These are phyloP conservation scores for Antheraea mylitta DNA, from an alignment of 1,140 invertebrate species.

Conservation along the genomic window DNA sequence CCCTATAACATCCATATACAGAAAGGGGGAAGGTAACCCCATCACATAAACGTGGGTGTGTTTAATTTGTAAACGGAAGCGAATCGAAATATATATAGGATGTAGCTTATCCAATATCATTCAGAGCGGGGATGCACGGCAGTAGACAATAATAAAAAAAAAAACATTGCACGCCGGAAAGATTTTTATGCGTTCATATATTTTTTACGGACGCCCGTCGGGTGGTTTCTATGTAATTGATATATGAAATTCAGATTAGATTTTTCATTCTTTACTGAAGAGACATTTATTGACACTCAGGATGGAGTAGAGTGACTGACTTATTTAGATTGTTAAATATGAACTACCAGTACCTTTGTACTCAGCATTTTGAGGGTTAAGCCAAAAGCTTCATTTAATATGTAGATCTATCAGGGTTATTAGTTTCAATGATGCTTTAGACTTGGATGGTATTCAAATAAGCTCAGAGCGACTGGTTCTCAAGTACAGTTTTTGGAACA, in stretches of 20 bases:
- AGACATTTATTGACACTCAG: no score
- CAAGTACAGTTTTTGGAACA: no score
- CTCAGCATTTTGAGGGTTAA: no score
- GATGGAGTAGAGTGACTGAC: no score
- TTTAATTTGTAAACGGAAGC: slow-evolving; percentile 71
- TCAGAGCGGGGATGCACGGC: slow-evolving; percentile 45
- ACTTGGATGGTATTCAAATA: no score
- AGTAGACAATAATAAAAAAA: slow-evolving; percentile 32
- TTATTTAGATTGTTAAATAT: no score
- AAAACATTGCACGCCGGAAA: slow-evolving; percentile 44
- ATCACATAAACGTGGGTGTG: slow-evolving; percentile 43
- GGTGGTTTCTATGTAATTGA: not conserved
- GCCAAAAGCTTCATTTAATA: no score
- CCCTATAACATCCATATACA: slow-evolving; percentile 17
- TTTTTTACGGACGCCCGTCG: slow-evolving; percentile 25
- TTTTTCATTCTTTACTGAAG: no score
- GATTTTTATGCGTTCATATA: slow-evolving; percentile 57
- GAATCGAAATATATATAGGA: slow-evolving; percentile 49
- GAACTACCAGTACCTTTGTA: no score
- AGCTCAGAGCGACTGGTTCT: no score
- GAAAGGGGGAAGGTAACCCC: slow-evolving; percentile 27
- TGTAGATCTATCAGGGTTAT: no score
- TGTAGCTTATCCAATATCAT: slow-evolving; percentile 52
- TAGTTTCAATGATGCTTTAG: no score
- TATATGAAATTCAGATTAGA: not conserved